Evolutionary conservation across 1,140 invertebrate species (phyloP).

Genomic region (Diabrotica virgifera): DNA sequence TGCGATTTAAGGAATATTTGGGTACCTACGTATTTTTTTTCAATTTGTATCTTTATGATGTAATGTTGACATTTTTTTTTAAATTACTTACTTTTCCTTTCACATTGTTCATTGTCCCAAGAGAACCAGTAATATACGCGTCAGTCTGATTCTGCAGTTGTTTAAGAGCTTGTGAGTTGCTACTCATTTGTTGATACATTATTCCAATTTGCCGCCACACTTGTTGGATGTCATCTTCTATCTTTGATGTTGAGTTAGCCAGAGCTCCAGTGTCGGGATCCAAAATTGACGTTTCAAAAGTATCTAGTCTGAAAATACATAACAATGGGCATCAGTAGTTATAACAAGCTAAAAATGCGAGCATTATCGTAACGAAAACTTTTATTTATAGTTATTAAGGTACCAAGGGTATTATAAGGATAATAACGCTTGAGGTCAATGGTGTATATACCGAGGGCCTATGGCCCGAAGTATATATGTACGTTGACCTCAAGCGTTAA

Average conservation of each 20-base stretch:
- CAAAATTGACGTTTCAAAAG: constrained; percentile 65
- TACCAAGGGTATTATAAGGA: too few relatives aligned
- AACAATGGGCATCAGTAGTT: background rate
- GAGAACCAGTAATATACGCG: constrained; percentile 77
- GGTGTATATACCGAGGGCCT: too few relatives aligned
- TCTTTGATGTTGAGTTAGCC: constrained; percentile 71
- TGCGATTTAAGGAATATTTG: too few relatives aligned
- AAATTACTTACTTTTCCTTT: constrained; percentile 63
- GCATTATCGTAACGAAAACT: too few relatives aligned
- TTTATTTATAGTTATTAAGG: too few relatives aligned
- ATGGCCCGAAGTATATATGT: too few relatives aligned
- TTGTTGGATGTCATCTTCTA: constrained; percentile 79
- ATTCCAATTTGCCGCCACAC: constrained; percentile 86
- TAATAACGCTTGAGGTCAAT: too few relatives aligned
- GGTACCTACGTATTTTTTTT: too few relatives aligned
- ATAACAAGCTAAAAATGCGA: too few relatives aligned
- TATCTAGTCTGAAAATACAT: constrained; percentile 58
- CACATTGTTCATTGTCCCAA: constrained; percentile 76
- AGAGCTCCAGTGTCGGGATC: constrained; percentile 71
- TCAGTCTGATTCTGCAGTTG: constrained; percentile 76
- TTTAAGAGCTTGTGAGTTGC: constrained; percentile 70
- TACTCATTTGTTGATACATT: constrained; percentile 80
- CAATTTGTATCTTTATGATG: too few relatives aligned
- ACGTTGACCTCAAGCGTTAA: too few relatives aligned
- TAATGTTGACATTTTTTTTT: too few relatives aligned